Evolutionary conservation across 2,113 vertebrate genomes (phyloP), one percentile per base, ranked within the genome.

Genomic region (Dissostichus mawsoni): DNA sequence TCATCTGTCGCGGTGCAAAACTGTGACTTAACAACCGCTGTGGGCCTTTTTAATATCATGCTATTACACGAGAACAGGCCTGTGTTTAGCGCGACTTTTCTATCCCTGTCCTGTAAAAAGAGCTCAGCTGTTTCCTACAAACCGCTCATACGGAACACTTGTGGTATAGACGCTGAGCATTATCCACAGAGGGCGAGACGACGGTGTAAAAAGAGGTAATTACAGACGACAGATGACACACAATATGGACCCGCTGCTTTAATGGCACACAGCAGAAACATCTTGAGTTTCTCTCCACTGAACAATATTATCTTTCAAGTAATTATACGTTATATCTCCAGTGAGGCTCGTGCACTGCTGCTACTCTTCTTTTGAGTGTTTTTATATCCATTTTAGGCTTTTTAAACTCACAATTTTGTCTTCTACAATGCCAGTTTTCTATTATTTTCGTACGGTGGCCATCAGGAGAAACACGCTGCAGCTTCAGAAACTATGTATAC

Each of bases 41-140:
- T 79, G 78, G 93, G 94, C 93, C 81, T 93, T 94, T 95, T 95
- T 94, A 95, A 95, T 95, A 94, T 94, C 90, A 83, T 78, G 86
- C 94, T 92, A 93, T 94, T 94, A 92, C 87, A 87, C 53, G 82
- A 52, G 71, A 80, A 67, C 82, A 80, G 84, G 87, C 79, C 84
- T 81, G 88, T 92, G 85, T 92, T 93, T 90, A 83, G 67, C 18
- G 65, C 66, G 78, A 90, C 87, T 90, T 90, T 83, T 90, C 88
- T 84, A 83, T 86, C 74, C 69, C 63, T 75, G 68, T 88, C 82
- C 77, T 75, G 83, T 87, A 80, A 90, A 89, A 83, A 81, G 62
- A 74, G 51, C 84, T 78, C 94, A 94, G 91, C 91, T 94, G 93
- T 92, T 94, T 86, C 71, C 23, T 82, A 82, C 88, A 90, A 92